Percentiles rank a stretch among this genome's conserved stretches.
These are phyloP conservation scores for Ceraclea dissimilis DNA, from an alignment of 2,888 invertebrate species.

Conservation along the genomic window DNA sequence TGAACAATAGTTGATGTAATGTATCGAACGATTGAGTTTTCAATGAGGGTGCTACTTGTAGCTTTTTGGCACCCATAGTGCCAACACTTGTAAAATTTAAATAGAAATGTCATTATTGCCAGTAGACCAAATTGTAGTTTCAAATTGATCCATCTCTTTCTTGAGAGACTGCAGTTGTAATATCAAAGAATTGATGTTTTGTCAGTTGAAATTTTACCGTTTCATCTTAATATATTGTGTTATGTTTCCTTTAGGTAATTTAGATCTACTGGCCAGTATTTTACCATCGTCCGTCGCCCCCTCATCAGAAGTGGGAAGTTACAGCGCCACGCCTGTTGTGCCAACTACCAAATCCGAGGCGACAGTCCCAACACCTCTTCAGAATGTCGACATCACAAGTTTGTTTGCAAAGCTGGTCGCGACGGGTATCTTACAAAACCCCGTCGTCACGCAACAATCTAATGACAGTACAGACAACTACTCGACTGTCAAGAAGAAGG, in stretches of 20 bases:
- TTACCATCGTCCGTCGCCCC: slow-evolving; percentile 56
- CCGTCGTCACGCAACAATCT: slow-evolving; percentile 25
- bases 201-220: no score
- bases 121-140: no score
- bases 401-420: slow-evolving; percentile 80
- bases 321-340: slow-evolving; percentile 42
- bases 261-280: slow-evolving; percentile 60
- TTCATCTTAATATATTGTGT: no score
- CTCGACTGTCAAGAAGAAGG: neutral
- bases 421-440: slow-evolving; percentile 64
- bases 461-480: neutral
- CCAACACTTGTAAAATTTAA: no score
- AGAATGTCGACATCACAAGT: slow-evolving; percentile 66
- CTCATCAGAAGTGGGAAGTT: slow-evolving; percentile 46
- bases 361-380: slow-evolving; percentile 30
- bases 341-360: slow-evolving; percentile 27
- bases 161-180: no score
- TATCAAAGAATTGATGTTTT: no score
- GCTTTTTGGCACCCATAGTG: no score
- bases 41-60: no score
- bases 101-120: no score
- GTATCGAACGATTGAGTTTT: no score
- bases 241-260: slow-evolving; percentile 36
- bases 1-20: no score
- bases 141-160: no score